These are phyloP conservation scores for Arnoldichthys spilopterus DNA, from an alignment of 2,797 vertebrate genomes.

Conservation along the genomic window DNA sequence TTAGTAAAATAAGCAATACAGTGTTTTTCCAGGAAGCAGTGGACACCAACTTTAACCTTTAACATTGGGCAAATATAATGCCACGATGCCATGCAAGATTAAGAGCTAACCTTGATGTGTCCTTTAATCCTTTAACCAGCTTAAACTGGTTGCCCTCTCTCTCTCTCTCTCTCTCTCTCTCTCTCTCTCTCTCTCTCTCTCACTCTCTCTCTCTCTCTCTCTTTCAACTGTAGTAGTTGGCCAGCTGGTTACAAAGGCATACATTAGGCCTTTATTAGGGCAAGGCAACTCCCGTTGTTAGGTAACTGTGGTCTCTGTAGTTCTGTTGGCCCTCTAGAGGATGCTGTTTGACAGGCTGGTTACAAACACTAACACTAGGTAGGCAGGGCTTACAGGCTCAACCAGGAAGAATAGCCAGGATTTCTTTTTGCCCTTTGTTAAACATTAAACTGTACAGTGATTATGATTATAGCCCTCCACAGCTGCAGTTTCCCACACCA, in stretches of 20 bases:
- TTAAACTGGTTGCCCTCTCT: not conserved
- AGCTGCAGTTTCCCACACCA: not conserved
- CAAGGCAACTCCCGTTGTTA: not conserved
- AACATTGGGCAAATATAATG: not conserved
- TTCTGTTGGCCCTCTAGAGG: not conserved
- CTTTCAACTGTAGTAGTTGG: not conserved
- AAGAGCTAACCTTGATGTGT: not conserved
- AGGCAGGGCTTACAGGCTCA: too few relatives aligned
- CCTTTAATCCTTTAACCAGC: slow-evolving; percentile 9
- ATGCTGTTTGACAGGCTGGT: not conserved
- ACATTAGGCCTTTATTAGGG: not conserved
- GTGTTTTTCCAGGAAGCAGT: not conserved
- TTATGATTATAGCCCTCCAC: not conserved
- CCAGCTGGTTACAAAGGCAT: not conserved
- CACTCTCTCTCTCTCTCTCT: not conserved
- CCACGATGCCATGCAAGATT: not conserved
- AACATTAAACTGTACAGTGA: not conserved
- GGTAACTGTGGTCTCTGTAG: not conserved
- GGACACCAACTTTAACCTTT: not conserved
- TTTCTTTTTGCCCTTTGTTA: not conserved
- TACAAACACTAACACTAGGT: not conserved
- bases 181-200: not conserved
- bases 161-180: not conserved
- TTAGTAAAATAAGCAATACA: not conserved
- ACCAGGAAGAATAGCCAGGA: not conserved